Conservation (phyloP, 2,888 invertebrate species). For the Caenorhabditis uteleia region DNA sequence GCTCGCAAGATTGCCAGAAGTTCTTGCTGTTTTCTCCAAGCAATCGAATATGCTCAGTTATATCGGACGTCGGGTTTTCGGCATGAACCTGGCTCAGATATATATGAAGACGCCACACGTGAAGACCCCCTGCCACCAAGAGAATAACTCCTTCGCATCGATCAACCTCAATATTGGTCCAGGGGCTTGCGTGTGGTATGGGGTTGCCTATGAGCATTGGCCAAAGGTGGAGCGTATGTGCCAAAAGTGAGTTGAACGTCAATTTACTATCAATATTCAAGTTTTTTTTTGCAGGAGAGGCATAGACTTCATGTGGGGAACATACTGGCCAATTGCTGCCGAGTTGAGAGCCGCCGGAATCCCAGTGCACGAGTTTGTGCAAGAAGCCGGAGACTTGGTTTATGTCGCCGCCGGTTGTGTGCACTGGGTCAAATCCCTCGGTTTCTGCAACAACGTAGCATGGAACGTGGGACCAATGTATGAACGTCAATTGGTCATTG, state of each 20-base stretch:
- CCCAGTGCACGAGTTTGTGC: conserved; percentile 92
- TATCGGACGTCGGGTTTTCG: conserved; percentile 95
- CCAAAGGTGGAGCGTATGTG: conserved; percentile 90
- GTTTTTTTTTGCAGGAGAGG: conserved; percentile 78
- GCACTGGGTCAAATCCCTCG: conserved; percentile 73
- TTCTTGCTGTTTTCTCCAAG: too few species aligned
- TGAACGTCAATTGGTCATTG: conserved; percentile 87
- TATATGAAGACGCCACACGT: conserved; percentile 85
- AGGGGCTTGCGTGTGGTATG: conserved; percentile 99
- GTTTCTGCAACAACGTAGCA: conserved; percentile 92
- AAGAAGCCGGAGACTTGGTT: conserved; percentile 95
- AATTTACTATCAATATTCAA: not conserved
- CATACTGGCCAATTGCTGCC: conserved; percentile 97
- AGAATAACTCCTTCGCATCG: conserved; percentile 91
- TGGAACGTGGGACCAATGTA: conserved; percentile 99
- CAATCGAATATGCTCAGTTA: conserved; percentile 99
- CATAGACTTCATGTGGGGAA: conserved; percentile 92
- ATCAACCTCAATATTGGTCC: conserved; percentile 99
- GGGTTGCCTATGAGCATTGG: conserved; percentile 97
- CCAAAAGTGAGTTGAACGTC: conserved; percentile 76
- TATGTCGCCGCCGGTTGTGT: conserved; percentile 91
- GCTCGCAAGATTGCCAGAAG: conserved; percentile 92
- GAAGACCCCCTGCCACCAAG: conserved; percentile 85
- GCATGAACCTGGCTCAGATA: conserved; percentile 98
- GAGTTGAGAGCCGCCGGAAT: conserved; percentile 92